Base-by-base conservation (phyloP, 2,113 vertebrate species). In the Ondatra zibethicus region DNA sequence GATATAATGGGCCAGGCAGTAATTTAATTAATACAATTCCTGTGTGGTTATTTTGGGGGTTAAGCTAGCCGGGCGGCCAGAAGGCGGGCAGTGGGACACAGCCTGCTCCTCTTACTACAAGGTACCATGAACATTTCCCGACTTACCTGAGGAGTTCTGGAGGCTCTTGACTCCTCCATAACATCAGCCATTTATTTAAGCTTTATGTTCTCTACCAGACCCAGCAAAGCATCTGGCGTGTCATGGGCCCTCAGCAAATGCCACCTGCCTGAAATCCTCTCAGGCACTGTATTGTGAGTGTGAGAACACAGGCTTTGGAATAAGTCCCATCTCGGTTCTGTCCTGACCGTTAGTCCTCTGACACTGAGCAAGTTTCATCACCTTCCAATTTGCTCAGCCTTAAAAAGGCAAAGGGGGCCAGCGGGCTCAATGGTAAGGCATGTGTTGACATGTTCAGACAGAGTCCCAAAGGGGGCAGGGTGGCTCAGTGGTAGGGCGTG, bases 111-210 rank as follows among this genome's bases (percentile, higher is more conserved):
- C n/a, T n/a, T n/a, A n/a, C n/a, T n/a, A n/a, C n/a, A n/a, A 52
- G n/a, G 42, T 47, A 12, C 58, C 58, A 13, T 1, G 19, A 50
- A n/a, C 66, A 21, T 19, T 84, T 55, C 2, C 45, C 68, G 7
- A 0, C 7, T 58, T 11, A 31, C 21, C 58, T 13, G 25, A n/a
- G 19, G 39, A 33, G 5, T 55, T 70, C 39, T 23, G 11, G 39
- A 47, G 61, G 61, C 42, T 39, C 19, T 4, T 6, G 31, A 25
- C 10, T 1, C 36, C 58, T 13, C 1, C 91, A 47, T 39, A 73
- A 45, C 50, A 36, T 47, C 9, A 42, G 66, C 23, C 45, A 4
- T 0, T 0, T 4, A 16, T 25, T 3, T 19, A 27, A 7, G 23
- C 29, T 12, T 7, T 12, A 9, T 4, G 0, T 12, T 86, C 63